phyloP scores from a whole-genome alignment of 2,888 invertebrate species.

The Caprella mutica region DNA sequence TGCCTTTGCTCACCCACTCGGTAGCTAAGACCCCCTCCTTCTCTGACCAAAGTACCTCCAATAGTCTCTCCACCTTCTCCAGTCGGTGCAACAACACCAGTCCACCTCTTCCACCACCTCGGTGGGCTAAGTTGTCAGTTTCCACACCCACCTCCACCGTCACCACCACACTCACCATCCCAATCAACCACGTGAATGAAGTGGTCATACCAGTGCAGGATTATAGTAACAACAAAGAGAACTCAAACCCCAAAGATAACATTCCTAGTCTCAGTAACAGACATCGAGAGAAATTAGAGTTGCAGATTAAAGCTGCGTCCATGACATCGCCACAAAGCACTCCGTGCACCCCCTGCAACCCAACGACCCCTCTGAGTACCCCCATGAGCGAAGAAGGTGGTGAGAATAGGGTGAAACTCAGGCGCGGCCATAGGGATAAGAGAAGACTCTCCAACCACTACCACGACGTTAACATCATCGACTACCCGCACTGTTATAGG shows the following conservation, averaged over 20 bases:
- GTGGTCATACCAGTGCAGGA: constrained; percentile 6
- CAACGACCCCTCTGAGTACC: constrained; percentile 26
- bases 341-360: constrained; percentile 26
- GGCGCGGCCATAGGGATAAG: constrained; percentile 17
- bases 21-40: constrained; percentile 6
- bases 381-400: constrained; percentile 23
- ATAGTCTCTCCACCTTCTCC: constrained; percentile 13
- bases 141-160: constrained; percentile 25
- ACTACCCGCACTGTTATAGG: constrained; percentile 61
- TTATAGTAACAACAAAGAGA: not conserved
- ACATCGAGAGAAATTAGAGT: constrained; percentile 12
- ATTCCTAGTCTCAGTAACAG: constrained; percentile 5
- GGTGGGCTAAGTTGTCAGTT: constrained; percentile 23
- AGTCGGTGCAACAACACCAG: constrained; percentile 10
- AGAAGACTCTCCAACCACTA: constrained; percentile 39
- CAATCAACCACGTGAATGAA: constrained; percentile 28
- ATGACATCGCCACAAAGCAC: constrained; percentile 2
- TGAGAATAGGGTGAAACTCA: constrained; percentile 10
- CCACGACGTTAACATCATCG: constrained; percentile 68
- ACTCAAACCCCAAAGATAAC: not conserved
- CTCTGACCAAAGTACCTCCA: not conserved
- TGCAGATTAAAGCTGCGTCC: not conserved
- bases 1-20: constrained; percentile 8
- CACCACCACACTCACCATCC: constrained; percentile 28
- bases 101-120: constrained; percentile 21